These are phyloP conservation scores for Dynastes grantii DNA, from an alignment of 2,888 invertebrate species.

Conservation along the genomic window DNA sequence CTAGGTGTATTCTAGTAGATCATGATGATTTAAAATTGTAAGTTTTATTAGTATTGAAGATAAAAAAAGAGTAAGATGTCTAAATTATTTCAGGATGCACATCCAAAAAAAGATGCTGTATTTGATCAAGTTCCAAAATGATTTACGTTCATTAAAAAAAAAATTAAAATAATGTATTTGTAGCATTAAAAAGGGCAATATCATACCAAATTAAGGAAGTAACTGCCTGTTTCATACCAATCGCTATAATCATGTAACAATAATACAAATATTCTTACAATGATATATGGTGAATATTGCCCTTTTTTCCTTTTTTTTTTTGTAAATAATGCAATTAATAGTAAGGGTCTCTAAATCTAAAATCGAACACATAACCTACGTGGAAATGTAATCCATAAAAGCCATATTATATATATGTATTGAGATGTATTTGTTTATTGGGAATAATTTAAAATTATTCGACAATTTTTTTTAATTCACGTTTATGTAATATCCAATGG, in stretches of 20 bases:
- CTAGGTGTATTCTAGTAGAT: background rate
- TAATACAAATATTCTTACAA: no score
- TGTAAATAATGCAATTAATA: no score
- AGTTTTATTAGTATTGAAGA: constrained; percentile 10
- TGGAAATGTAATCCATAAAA: constrained; percentile 43
- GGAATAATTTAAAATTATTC: constrained; percentile 59
- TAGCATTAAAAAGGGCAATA: background rate
- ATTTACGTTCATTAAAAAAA: background rate
- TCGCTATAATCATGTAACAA: no score
- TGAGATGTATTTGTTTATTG: constrained; percentile 43
- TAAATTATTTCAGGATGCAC: constrained; percentile 19
- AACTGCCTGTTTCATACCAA: background rate
- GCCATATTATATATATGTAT: constrained; percentile 36
- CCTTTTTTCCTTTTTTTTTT: no score
- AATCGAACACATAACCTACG: constrained; percentile 15
- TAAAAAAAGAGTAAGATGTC: constrained; percentile 2
- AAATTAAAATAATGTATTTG: background rate
- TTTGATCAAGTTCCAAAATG: background rate
- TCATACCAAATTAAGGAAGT: background rate
- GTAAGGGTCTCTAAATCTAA: constrained; percentile 6
- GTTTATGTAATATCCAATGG: constrained; percentile 53
- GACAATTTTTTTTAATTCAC: constrained; percentile 32
- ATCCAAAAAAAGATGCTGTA: constrained; percentile 12
- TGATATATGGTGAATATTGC: background rate
- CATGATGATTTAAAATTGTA: constrained; percentile 29